A percentile compares a stretch with the other conserved stretches of the same genome.
Evolutionary conservation across 2,797 vertebrate species (phyloP).

Genomic region (Erithacus rubecula): DNA sequence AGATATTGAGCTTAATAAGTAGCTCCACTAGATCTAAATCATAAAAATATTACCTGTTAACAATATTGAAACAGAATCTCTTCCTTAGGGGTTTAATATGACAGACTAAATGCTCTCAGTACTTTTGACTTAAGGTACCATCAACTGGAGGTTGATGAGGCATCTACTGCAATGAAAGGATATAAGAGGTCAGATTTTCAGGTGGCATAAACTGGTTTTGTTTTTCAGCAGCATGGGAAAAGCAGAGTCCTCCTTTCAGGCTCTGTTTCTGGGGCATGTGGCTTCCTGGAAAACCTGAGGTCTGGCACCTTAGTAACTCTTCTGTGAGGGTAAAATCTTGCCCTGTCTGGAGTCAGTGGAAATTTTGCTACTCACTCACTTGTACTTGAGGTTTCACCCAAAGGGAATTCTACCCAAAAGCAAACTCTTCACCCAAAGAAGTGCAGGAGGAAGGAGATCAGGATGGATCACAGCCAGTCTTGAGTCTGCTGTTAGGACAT

Average conservation of each 20-base stretch:
- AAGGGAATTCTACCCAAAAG: background rate
- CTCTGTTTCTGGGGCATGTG: accelerated
- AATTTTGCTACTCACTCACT: background rate
- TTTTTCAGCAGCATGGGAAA: background rate
- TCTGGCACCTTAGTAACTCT: background rate
- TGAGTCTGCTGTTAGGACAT: background rate
- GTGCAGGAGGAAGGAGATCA: background rate
- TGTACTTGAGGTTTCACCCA: background rate
- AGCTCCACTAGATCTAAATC: background rate
- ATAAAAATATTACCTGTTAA: background rate
- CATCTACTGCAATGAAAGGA: background rate
- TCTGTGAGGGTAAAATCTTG: background rate
- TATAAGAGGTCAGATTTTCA: background rate
- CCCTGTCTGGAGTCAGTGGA: background rate
- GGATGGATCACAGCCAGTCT: background rate
- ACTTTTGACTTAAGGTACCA: background rate
- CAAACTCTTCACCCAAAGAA: background rate
- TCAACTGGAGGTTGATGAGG: background rate
- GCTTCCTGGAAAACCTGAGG: background rate
- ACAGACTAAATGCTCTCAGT: background rate
- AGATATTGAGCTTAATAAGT: background rate
- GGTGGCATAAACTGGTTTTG: background rate
- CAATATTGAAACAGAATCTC: background rate
- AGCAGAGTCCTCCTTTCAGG: background rate
- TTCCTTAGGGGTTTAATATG: background rate